These are phyloP conservation scores for Alfaro cultratus DNA, from an alignment of 2,797 vertebrate species.

Conservation along the genomic window DNA sequence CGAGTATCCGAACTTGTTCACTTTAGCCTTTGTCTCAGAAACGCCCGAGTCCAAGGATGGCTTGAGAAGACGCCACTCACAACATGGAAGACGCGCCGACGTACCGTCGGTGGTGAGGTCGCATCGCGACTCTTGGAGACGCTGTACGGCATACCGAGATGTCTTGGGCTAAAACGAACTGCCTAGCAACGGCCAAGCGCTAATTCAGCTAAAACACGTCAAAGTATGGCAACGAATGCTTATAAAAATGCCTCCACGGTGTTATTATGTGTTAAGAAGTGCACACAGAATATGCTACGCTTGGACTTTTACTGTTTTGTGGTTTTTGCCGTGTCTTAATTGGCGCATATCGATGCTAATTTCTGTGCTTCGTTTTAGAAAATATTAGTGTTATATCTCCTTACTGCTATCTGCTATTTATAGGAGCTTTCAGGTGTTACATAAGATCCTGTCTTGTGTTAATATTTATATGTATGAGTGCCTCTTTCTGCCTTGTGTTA, in stretches of 20 bases:
- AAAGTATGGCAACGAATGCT: background rate
- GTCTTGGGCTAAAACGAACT: background rate
- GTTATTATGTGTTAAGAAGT: background rate
- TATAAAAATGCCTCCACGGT: background rate
- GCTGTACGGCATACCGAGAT: constrained; percentile 11
- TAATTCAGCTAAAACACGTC: background rate
- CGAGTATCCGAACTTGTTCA: too few species aligned
- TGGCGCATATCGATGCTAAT: background rate
- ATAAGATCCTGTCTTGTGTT: constrained; percentile 47
- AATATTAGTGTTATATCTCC: background rate
- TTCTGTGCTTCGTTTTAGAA: constrained; percentile 1
- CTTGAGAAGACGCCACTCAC: background rate
- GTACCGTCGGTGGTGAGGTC: background rate
- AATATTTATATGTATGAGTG: constrained; percentile 59
- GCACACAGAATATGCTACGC: background rate
- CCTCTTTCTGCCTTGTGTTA: constrained; percentile 19
- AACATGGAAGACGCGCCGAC: background rate
- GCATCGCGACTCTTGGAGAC: background rate
- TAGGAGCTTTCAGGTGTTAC: constrained; percentile 43
- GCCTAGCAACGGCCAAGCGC: background rate
- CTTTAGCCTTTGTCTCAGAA: background rate
- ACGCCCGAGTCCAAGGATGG: background rate
- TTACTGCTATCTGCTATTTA: constrained; percentile 34
- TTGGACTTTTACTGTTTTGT: background rate
- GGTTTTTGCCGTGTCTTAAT: background rate